These are phyloP conservation scores for Leptopilina boulardi DNA, from an alignment of 1,140 invertebrate genomes.

Conservation along the genomic window DNA sequence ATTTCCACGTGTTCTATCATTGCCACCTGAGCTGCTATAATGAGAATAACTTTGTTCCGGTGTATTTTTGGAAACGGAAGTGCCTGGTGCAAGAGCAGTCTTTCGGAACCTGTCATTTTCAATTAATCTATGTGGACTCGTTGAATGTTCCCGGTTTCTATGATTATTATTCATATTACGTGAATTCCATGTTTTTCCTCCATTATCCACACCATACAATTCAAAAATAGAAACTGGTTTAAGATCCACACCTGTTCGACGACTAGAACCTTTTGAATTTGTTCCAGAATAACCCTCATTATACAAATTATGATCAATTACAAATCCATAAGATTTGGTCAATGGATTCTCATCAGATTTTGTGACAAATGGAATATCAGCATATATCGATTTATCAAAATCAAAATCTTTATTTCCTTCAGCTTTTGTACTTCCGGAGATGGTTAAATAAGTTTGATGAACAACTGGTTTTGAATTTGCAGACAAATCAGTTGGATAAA, in stretches of 20 bases:
- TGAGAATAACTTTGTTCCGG: conserved; percentile 32
- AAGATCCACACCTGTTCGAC: background rate
- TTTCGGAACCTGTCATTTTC: background rate
- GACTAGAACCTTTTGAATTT: background rate
- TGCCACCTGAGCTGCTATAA: conserved; percentile 37
- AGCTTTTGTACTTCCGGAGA: background rate
- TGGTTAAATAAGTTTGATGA: conserved; percentile 11
- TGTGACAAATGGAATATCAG: background rate
- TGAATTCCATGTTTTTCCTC: background rate
- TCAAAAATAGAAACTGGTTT: conserved; percentile 12
- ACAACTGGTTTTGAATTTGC: conserved; percentile 37
- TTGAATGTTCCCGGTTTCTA: background rate
- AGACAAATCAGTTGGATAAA: conserved; percentile 21
- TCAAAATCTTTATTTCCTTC: background rate
- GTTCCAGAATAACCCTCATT: background rate
- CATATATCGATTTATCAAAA: background rate
- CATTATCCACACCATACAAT: background rate
- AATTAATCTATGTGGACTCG: background rate
- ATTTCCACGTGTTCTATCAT: conserved; percentile 39
- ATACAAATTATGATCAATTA: conserved; percentile 1
- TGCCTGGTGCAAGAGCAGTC: background rate
- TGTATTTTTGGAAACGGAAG: background rate
- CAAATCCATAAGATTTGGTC: background rate
- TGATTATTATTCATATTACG: background rate
- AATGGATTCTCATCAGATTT: background rate